Conservation (phyloP, 2,888 invertebrate species). For the Drosophila hamatofila region DNA sequence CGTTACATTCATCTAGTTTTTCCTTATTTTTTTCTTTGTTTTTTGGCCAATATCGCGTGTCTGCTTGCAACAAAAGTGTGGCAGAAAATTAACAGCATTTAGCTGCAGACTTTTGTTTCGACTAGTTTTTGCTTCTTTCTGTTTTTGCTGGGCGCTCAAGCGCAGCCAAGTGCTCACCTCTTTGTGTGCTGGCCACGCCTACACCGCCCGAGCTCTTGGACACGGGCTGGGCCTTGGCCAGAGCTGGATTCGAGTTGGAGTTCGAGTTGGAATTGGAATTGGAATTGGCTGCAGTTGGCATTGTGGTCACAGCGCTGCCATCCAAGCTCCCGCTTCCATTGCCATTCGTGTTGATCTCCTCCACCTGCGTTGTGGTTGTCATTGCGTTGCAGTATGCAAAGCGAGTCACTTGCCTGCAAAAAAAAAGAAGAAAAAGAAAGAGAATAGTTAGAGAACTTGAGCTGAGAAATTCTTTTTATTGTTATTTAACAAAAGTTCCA, state of each 20-base stretch:
- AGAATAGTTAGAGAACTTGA: conserved; percentile 16
- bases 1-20: conserved; percentile 18
- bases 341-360: conserved; percentile 56
- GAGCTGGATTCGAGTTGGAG: conserved; percentile 3
- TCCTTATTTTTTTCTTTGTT: neutral
- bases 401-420: conserved; percentile 36
- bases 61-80: conserved; percentile 17
- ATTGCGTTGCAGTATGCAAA: conserved; percentile 47
- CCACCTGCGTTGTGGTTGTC: conserved; percentile 72
- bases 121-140: conserved; percentile 3
- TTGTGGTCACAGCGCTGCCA: conserved; percentile 26
- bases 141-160: conserved; percentile 13
- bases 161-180: conserved; percentile 60
- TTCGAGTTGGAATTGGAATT: conserved; percentile 27
- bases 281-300: conserved; percentile 27
- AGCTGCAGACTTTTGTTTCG: conserved; percentile 22
- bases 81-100: conserved; percentile 52
- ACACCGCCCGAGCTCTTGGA: conserved; percentile 38
- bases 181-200: conserved; percentile 48
- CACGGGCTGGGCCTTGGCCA: conserved; percentile 22
- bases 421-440: conserved; percentile 18
- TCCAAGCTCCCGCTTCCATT: conserved; percentile 44
- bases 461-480: conserved; percentile 36
- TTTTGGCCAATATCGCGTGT: conserved; percentile 46
- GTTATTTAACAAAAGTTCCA: conserved; percentile 44